A percentile compares a stretch with the other conserved stretches of the same genome.
Conservation (phyloP, 2,888 invertebrate genomes). For the Cordilura impudica region DNA sequence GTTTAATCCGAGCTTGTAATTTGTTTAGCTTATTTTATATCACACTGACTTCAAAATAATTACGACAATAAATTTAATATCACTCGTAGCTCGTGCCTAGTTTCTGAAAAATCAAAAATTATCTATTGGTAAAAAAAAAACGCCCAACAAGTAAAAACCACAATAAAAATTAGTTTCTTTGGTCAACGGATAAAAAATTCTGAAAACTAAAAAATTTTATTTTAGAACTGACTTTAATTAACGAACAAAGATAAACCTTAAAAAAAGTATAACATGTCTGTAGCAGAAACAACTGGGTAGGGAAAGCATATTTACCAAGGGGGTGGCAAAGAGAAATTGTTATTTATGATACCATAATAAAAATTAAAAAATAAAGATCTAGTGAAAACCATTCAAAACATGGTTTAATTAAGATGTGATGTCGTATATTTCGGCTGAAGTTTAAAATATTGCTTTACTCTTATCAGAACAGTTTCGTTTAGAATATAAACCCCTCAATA, state of each 20-base stretch:
- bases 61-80: no score
- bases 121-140: background rate
- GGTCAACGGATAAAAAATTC: background rate
- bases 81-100: constrained; percentile 8
- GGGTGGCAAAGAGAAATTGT: constrained; percentile 33
- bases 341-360: constrained; percentile 42
- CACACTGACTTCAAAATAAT: no score
- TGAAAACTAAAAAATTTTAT: background rate
- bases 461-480: background rate
- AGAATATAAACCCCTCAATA: background rate
- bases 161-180: constrained; percentile 18
- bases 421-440: background rate
- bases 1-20: no score
- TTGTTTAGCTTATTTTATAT: no score
- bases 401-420: constrained; percentile 56
- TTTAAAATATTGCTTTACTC: background rate
- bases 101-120: constrained; percentile 22
- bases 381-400: constrained; percentile 34
- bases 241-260: background rate
- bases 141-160: background rate
- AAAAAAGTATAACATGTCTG: background rate
- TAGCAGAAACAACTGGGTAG: background rate
- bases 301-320: background rate
- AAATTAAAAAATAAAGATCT: constrained; percentile 38
- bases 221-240: background rate